Percentiles rank a stretch among this genome's conserved stretches.
phyloP scores from a whole-genome alignment of 2,797 vertebrate genomes.

The Miichthys miiuy region DNA sequence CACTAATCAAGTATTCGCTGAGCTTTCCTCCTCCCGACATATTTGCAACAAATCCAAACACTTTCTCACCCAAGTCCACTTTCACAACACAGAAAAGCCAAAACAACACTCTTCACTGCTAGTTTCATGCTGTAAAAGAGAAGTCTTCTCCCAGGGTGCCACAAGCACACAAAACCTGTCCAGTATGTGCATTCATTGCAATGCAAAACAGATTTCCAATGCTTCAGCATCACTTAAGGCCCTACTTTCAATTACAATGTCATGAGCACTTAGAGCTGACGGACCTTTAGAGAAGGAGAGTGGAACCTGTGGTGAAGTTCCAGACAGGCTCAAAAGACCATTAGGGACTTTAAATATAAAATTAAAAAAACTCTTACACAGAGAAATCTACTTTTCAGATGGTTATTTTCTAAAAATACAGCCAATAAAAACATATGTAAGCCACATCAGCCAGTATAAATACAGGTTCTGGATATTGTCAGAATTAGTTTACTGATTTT shows the following conservation, averaged over 20 bases:
- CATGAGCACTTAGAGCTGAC: conserved; percentile 75
- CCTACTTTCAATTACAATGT: conserved; percentile 86
- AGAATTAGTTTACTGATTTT: conserved; percentile 52
- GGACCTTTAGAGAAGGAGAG: conserved; percentile 65
- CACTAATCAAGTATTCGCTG: conserved; percentile 24
- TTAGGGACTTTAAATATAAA: conserved; percentile 69
- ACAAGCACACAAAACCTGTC: conserved; percentile 80
- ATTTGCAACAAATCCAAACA: conserved; percentile 38
- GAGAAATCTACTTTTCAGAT: conserved; percentile 45
- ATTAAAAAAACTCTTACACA: conserved; percentile 29
- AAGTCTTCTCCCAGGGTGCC: conserved; percentile 71
- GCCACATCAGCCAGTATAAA: conserved; percentile 59
- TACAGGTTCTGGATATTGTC: conserved; percentile 61
- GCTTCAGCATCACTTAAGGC: conserved; percentile 77
- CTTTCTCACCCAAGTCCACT: conserved; percentile 46
- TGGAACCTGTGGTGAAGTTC: conserved; percentile 75
- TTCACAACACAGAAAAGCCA: conserved; percentile 60
- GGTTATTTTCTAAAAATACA: conserved; percentile 66
- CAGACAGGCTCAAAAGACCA: conserved; percentile 65
- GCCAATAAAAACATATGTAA: conserved; percentile 62
- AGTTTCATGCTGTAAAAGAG: conserved; percentile 73
- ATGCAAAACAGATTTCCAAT: conserved; percentile 81
- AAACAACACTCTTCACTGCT: conserved; percentile 70
- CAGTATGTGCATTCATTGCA: conserved; percentile 78
- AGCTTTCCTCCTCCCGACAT: conserved; percentile 23